Base-by-base conservation (phyloP, 2,113 vertebrate species). In the Falco punctatus region DNA sequence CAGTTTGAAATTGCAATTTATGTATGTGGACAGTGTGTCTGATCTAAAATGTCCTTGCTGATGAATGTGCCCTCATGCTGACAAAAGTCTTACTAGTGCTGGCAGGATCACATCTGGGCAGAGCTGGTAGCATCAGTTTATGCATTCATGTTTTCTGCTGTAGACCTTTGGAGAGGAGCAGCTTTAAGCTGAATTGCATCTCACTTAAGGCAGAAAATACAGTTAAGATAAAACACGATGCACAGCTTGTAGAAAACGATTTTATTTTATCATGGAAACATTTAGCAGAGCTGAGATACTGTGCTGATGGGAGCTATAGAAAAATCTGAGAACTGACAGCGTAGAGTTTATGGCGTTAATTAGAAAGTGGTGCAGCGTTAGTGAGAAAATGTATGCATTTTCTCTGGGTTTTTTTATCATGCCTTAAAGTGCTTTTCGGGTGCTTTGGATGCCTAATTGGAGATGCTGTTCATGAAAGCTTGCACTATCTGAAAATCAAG, bases 381-480 rank as follows among this genome's bases (percentile, higher is more conserved):
- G 89, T 70, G 92, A 94, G 81, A 94, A 95, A 95, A 85, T 59
- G 32, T 95, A 91, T 92, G 52, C 54, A 38, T 87, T 90, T 91
- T 92, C 64, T 81, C 23, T 86, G 64, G 2, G 2, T 13, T 79
- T 91, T 92, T 92, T 95, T 48, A 92, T 80, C 66, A 19, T 61
- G 84, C 78, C 83, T 87, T 51, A 42, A 67, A 86, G 80, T 75
- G 82, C 30, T 95, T 92, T 80, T 86, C 2, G 13, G 61, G 42
- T 90, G 33, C 61, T 92, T 82, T 40, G 51, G 46, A 69, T 85
- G 26, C 73, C 20, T 91, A 66, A 85, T 48, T 90, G 42, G 49
- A 94, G 66, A 70, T 72, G 42, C 38, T 2, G 2, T 78, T 61
- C 2, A 0, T 55, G 32, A 61, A 93, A 91, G 57, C n/a, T 38